These are phyloP conservation scores for Candidula unifasciata DNA, from an alignment of 2,888 invertebrate genomes.

Conservation along the genomic window DNA sequence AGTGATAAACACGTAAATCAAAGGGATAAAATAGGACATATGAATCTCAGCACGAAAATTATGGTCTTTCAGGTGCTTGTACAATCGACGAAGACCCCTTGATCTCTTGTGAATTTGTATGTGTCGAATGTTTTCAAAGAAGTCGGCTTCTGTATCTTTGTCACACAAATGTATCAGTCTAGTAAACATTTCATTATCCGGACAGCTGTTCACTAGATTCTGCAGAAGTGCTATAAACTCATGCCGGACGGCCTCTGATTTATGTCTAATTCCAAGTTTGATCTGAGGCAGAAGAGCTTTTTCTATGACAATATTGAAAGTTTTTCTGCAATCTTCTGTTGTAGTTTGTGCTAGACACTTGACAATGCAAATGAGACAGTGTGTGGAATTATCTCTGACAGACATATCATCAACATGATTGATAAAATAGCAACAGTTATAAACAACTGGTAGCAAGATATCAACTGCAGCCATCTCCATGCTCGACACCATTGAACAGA, in stretches of 20 bases:
- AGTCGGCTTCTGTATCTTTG: slow-evolving; percentile 90
- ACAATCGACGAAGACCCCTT: slow-evolving; percentile 86
- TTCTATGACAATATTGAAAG: slow-evolving; percentile 45
- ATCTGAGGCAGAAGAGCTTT: slow-evolving; percentile 80
- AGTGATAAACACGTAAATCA: slow-evolving; percentile 88
- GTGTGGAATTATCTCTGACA: slow-evolving; percentile 86
- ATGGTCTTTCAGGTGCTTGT: slow-evolving; percentile 72
- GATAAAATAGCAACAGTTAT: slow-evolving; percentile 89
- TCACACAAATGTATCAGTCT: slow-evolving; percentile 70
- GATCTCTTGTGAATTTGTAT: slow-evolving; percentile 87
- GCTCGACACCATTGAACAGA: slow-evolving; percentile 80
- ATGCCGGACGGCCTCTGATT: slow-evolving; percentile 84
- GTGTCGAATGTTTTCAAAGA: slow-evolving; percentile 95
- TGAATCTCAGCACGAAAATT: slow-evolving; percentile 81
- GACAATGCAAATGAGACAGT: slow-evolving; percentile 85
- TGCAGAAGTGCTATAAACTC: slow-evolving; percentile 89
- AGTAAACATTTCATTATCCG: slow-evolving; percentile 63
- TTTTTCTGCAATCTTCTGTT: slow-evolving; percentile 18
- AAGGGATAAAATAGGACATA: slow-evolving; percentile 90
- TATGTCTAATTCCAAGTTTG: slow-evolving; percentile 85
- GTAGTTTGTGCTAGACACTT: slow-evolving; percentile 63
- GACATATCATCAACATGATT: slow-evolving; percentile 89
- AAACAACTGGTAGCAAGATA: slow-evolving; percentile 83
- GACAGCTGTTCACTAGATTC: slow-evolving; percentile 81
- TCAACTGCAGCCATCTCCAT: slow-evolving; percentile 83